Conservation (phyloP, 2,888 invertebrate genomes). For the Tenthredo mesomela region DNA sequence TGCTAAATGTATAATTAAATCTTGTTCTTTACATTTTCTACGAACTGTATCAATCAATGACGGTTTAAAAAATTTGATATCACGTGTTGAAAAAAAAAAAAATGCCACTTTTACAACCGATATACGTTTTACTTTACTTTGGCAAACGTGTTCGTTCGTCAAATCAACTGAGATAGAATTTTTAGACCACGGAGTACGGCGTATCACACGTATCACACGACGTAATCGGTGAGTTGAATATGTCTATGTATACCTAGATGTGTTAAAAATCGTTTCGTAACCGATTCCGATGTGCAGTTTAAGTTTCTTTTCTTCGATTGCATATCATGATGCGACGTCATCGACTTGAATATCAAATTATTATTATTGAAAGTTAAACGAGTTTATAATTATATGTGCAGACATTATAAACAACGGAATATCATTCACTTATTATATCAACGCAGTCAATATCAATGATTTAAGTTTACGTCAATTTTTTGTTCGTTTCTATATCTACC, state of each 20-base stretch:
- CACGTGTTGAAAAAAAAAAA: neutral
- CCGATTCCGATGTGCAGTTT: neutral
- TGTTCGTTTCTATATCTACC: neutral
- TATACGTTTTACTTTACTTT: slow-evolving; percentile 23
- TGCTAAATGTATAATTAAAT: neutral
- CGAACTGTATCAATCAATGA: neutral
- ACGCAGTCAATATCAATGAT: neutral
- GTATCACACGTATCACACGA: slow-evolving; percentile 8
- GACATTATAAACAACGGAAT: neutral
- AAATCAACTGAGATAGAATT: neutral
- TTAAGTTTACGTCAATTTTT: neutral
- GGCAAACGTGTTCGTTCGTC: neutral
- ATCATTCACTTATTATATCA: neutral
- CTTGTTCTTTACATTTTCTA: neutral
- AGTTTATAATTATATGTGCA: neutral
- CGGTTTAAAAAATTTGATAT: neutral
- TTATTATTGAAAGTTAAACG: neutral
- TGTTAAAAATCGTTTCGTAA: neutral
- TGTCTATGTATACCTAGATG: neutral
- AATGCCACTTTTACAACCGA: slow-evolving; percentile 35
- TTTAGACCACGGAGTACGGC: neutral
- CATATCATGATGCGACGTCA: neutral
- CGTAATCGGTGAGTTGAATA: slow-evolving; percentile 31
- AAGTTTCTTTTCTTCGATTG: neutral
- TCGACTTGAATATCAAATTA: neutral